Base-by-base conservation (phyloP, 2,888 invertebrate species). In the Amaurobius ferox region DNA sequence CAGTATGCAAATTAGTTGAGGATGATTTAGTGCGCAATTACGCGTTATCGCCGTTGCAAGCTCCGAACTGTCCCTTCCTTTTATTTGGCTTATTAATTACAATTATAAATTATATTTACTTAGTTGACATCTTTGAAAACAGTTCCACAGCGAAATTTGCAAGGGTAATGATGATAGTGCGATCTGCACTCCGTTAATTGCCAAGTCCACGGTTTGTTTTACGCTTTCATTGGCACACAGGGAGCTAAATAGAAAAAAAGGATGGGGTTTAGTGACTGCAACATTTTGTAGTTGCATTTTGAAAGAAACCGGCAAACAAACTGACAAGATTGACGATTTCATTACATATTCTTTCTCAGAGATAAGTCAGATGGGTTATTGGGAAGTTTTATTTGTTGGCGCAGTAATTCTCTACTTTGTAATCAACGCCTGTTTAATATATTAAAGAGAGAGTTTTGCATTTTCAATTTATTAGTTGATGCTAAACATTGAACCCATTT, bases 51-150 rank as follows among this genome's bases (percentile, higher is more conserved):
- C 79, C n/a, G 44, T 30, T 71, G 64, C 70, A 79, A 79, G 79
- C 64, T 79, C 79, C 39, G 70, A 79, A 79, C 70, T 79, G 79
- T 79, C 79, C 71, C 79, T 70, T 79, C 79, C 79, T 71, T 79
- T 79, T 79, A 79, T 79, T 79, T 79, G 71, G 79, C 62, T 79
- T 79, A 79, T 79, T 79, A 79, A 79, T 79, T 79, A 79, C 62
- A 79, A 79, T 71, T 79, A 79, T 79, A 79, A 79, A 79, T 79
- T 79, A 79, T 79, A 79, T 79, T 79, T 79, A 79, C 79, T 79
- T 79, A 79, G 70, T 71, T 79, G 79, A 79, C 79, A 79, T 79
- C 79, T 62, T 71, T 71, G 79, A 79, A 71, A 71, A 79, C 70
- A 71, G 78, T 78, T 78, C 78, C 68, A 30, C 30, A 40, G 71